A percentile compares a stretch with the other conserved stretches of the same genome.
Conservation (phyloP, 2,797 vertebrate genomes). For the Periparus ater region DNA sequence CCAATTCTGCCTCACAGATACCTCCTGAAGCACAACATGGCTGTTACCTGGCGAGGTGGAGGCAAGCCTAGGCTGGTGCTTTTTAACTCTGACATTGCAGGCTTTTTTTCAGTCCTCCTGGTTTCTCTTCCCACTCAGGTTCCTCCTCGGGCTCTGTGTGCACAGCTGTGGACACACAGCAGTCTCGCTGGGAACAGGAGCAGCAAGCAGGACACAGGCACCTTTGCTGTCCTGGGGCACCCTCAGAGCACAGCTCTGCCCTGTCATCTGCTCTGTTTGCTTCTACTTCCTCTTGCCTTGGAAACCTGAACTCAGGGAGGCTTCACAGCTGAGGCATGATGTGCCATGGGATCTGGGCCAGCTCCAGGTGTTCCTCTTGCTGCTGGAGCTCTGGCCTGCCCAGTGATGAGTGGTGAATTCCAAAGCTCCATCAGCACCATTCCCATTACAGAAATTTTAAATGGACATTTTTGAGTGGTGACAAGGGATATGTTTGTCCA, state of each 20-base stretch:
- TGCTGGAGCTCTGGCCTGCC: neutral
- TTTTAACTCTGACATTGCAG: neutral
- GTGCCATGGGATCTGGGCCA: neutral
- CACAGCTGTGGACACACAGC: fast-evolving
- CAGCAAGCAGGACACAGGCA: fast-evolving
- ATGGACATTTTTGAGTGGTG: neutral
- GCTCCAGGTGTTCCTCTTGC: neutral
- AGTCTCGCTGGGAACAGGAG: neutral
- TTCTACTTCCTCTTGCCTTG: neutral
- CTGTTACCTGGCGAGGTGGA: neutral
- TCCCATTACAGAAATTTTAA: neutral
- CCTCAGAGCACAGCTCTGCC: neutral
- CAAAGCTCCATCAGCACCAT: neutral
- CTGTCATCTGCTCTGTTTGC: neutral
- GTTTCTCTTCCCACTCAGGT: neutral
- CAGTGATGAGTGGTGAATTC: neutral
- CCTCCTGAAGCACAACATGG: neutral
- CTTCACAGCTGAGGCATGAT: neutral
- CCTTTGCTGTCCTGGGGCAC: neutral
- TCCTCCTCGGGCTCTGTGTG: neutral
- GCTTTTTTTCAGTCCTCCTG: neutral
- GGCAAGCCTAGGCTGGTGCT: neutral
- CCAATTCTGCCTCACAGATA: neutral
- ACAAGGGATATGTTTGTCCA: neutral
- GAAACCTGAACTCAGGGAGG: neutral